Evolutionary conservation across 2,113 vertebrate species (phyloP).

Genomic region (Uropsilus gracilis): DNA sequence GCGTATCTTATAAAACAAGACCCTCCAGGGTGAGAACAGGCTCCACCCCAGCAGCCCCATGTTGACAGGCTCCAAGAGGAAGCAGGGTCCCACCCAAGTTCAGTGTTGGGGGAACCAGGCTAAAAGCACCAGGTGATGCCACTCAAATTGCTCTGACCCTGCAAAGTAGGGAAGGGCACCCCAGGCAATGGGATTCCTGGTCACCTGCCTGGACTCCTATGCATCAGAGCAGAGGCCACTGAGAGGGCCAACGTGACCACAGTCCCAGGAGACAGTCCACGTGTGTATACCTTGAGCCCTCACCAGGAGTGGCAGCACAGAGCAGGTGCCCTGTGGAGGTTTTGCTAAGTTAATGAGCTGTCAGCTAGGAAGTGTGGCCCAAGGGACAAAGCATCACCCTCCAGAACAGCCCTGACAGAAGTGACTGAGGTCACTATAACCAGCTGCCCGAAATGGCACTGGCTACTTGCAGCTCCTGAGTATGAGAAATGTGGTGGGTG

Average conservation of each 20-base stretch:
- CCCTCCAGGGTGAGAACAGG: not conserved
- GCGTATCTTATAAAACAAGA: not conserved
- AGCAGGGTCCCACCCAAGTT: not conserved
- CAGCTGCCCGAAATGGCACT: no score
- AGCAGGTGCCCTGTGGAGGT: not conserved
- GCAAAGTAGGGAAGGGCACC: no score
- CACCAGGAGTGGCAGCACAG: not conserved
- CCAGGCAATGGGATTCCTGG: not conserved
- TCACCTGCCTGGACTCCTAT: not conserved
- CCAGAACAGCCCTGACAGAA: not conserved
- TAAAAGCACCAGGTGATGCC: not conserved
- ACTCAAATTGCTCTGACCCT: no score
- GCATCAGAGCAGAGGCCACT: not conserved
- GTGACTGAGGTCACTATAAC: not conserved
- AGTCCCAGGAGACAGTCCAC: not conserved
- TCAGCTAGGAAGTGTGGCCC: not conserved
- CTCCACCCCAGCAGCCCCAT: not conserved
- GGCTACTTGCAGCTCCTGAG: not conserved
- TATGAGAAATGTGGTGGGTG: fast-evolving
- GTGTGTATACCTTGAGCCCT: not conserved
- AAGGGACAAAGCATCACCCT: not conserved
- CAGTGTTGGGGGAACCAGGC: not conserved
- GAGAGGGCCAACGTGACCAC: not conserved
- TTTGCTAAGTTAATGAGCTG: conserved; percentile 36
- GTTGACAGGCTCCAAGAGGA: not conserved